Evolutionary conservation across 2,797 vertebrate species (phyloP).

Genomic region (Phataginus tricuspis): DNA sequence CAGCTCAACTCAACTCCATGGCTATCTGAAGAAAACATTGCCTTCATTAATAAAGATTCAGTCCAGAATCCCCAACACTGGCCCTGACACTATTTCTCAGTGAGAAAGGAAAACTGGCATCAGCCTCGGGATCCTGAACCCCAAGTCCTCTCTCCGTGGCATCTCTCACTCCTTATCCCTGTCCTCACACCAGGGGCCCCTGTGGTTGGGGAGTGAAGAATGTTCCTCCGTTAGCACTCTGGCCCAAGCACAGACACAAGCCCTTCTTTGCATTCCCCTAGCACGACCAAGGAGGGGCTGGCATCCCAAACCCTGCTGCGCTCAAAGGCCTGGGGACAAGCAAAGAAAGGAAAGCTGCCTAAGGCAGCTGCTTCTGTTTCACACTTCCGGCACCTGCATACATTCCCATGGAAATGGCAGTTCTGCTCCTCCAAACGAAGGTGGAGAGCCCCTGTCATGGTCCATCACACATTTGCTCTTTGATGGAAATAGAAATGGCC

Average conservation of each 20-base stretch:
- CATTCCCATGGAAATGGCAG: not conserved
- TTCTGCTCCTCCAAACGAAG: not conserved
- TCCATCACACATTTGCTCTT: not conserved
- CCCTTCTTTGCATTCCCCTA: not conserved
- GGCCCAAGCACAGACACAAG: not conserved
- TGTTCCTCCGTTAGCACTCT: too few relatives aligned
- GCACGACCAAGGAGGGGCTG: not conserved
- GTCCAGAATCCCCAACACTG: not conserved
- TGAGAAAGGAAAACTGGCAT: not conserved
- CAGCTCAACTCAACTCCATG: not conserved
- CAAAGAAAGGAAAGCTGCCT: not conserved
- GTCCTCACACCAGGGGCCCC: too few relatives aligned
- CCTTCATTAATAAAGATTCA: not conserved
- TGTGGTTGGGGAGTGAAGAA: not conserved
- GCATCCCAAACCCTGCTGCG: not conserved
- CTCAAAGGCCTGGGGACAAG: not conserved
- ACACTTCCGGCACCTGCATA: not conserved
- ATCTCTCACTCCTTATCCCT: not conserved
- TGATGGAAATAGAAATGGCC: not conserved
- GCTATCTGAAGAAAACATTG: not conserved
- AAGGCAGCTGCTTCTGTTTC: not conserved
- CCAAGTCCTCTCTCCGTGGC: not conserved
- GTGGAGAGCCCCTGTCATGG: not conserved
- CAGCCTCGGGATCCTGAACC: not conserved
- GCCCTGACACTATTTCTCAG: not conserved